Conservation (phyloP, 1,140 invertebrate genomes). For the Epicauta chinensis region DNA sequence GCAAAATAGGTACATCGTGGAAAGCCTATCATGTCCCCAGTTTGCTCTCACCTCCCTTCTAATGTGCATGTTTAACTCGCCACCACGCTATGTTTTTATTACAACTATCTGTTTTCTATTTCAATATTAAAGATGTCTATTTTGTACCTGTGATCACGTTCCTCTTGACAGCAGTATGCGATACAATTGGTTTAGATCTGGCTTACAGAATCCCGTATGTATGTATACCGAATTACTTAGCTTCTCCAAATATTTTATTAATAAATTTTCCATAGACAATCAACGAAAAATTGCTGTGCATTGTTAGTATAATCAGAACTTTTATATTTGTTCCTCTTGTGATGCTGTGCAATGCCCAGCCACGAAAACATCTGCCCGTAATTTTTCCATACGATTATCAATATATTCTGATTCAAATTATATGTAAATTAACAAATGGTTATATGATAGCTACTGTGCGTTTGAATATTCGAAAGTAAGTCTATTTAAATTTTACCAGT, state of each 20-base stretch:
- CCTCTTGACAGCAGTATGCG: neutral
- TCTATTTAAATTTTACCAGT: no score
- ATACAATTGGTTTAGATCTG: neutral
- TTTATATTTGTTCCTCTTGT: conserved; percentile 1
- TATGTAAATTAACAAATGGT: neutral
- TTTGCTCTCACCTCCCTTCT: no score
- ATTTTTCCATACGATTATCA: conserved; percentile 5
- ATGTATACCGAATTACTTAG: no score
- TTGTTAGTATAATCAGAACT: neutral
- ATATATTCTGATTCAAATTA: conserved; percentile 1
- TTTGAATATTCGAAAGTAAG: conserved; percentile 4
- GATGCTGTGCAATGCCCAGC: conserved; percentile 6
- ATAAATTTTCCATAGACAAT: no score
- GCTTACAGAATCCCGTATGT: neutral
- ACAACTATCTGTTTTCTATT: no score
- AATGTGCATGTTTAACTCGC: no score
- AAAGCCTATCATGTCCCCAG: no score
- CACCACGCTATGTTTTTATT: no score
- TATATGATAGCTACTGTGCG: neutral
- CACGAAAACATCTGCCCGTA: conserved; percentile 1
- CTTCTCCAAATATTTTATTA: no score
- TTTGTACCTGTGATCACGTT: conserved; percentile 7
- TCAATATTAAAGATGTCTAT: neutral
- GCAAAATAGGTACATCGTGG: no score
- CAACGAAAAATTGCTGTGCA: no score